Evolutionary conservation across 2,888 invertebrate genomes (phyloP), one percentile per base, ranked within the genome.

Genomic region (Hyppa rectilinea): DNA sequence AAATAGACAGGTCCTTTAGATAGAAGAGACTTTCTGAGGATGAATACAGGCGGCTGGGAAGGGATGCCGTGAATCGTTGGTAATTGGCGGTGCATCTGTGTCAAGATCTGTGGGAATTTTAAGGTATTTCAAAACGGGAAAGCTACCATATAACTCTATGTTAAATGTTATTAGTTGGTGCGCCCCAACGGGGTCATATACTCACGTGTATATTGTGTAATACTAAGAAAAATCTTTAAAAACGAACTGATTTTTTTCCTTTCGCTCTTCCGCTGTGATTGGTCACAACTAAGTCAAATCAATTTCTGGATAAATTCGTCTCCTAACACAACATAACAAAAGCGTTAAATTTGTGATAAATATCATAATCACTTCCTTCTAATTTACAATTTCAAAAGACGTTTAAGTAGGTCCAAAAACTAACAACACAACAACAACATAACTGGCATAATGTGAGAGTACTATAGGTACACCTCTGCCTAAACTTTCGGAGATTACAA

Each of bases 1-100:
- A n/a, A 78, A 77, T 78, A 50, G 73, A 72, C 82, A 71, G 58
- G 50, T 50, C 34, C 47, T 71, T 47, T n/a, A 55, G 62, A 53
- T 49, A 60, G 38, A 47, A 47, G 29, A 56, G 31, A 4, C 17
- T 59, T 59, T 58, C 26, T 79, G 6, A 50, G n/a, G 9, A 5
- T 26, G 23, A 60, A 58, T 59, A 40, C 34, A 29, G 45, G 26
- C 47, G 26, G 26, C 14, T 70, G 10, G 0, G 20, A 36, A 43
- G 31, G 31, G 9, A 59, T 47, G n/a, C 29, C 23, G 10, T 34
- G 14, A 52, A 52, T 45, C 17, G 38, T 26, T 12, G 9, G 12
- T 75, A 47, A 23, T 31, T 23, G 6, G 7, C 6, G 26, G 2
- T 69, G 50, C 77, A 45, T n/a, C 17, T 26, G 14, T n/a, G 52